These are phyloP conservation scores for Lepidurus arcticus DNA, from an alignment of 1,140 invertebrate genomes.

Conservation along the genomic window DNA sequence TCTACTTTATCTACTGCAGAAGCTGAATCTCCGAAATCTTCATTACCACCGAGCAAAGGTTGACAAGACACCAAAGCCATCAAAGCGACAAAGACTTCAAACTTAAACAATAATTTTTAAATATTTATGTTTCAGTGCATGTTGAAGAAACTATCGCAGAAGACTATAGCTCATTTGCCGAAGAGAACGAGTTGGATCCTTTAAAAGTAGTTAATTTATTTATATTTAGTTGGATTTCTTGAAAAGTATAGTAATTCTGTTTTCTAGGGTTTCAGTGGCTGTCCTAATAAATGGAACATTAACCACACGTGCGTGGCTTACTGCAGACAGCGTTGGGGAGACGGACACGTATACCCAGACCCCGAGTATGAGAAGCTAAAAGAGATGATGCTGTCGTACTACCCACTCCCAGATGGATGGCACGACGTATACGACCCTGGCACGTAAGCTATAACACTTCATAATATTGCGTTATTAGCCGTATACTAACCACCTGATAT, in stretches of 20 bases:
- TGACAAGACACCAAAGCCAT: neutral
- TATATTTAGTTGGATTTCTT: neutral
- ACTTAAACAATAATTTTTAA: conserved; percentile 30
- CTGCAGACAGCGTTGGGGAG: conserved; percentile 84
- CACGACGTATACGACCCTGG: conserved; percentile 87
- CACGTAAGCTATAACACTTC: conserved; percentile 52
- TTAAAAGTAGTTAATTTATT: conserved; percentile 25
- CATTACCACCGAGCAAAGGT: conserved; percentile 1
- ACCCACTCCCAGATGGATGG: conserved; percentile 89
- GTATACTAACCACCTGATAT: conserved; percentile 37
- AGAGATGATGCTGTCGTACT: conserved; percentile 71
- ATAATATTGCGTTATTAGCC: too few species aligned
- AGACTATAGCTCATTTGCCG: conserved; percentile 15
- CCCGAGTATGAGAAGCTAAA: conserved; percentile 68
- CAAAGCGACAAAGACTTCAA: conserved; percentile 26
- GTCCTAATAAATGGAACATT: conserved; percentile 94
- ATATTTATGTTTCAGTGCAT: neutral
- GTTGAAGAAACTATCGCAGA: conserved; percentile 23
- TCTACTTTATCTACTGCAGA: neutral
- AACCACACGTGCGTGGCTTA: conserved; percentile 86
- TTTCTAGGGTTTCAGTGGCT: conserved; percentile 60
- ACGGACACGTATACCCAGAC: conserved; percentile 62
- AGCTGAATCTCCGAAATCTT: conserved; percentile 22
- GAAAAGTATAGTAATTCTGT: neutral
- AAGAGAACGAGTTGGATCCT: conserved; percentile 25